Evolutionary conservation across 2,888 invertebrate genomes (phyloP).

Genomic region (Notocelia uddmanniana): DNA sequence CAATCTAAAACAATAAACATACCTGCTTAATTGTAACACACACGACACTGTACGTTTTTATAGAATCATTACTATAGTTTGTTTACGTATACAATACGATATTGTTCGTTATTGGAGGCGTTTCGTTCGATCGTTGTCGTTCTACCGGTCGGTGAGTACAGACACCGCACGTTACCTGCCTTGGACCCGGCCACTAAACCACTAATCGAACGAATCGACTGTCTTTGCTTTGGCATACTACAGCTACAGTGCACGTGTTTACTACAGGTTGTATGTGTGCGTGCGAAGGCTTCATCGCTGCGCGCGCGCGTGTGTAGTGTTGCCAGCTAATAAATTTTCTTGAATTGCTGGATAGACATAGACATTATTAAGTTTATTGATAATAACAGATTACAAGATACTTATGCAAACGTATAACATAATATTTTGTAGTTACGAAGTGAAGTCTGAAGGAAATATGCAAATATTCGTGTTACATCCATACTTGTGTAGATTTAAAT

Average conservation of each 20-base stretch:
- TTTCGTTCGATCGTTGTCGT: constrained; percentile 83
- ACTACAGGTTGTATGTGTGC: constrained; percentile 55
- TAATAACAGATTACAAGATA: too few relatives aligned
- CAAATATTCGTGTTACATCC: too few relatives aligned
- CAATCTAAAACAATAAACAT: constrained; percentile 46
- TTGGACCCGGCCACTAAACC: constrained; percentile 69
- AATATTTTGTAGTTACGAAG: too few relatives aligned
- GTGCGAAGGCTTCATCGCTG: constrained; percentile 64
- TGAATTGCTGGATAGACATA: neutral
- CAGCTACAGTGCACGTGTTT: constrained; percentile 59
- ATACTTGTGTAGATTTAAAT: too few relatives aligned
- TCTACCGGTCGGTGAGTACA: constrained; percentile 75
- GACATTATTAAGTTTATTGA: too few relatives aligned
- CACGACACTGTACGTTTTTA: constrained; percentile 47
- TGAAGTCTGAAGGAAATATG: too few relatives aligned
- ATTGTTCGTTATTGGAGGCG: constrained; percentile 65
- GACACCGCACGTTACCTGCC: constrained; percentile 68
- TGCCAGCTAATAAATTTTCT: constrained; percentile 50
- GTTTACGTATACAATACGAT: constrained; percentile 56
- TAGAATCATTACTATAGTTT: constrained; percentile 50
- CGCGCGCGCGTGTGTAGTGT: constrained; percentile 64
- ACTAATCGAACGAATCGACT: too few relatives aligned
- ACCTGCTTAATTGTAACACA: constrained; percentile 48
- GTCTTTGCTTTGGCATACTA: constrained; percentile 52
- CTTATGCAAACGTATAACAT: too few relatives aligned